Evolutionary conservation across 92 coral and sea anemone genomes (phyloP).

Genomic region (Bergia sp.): DNA sequence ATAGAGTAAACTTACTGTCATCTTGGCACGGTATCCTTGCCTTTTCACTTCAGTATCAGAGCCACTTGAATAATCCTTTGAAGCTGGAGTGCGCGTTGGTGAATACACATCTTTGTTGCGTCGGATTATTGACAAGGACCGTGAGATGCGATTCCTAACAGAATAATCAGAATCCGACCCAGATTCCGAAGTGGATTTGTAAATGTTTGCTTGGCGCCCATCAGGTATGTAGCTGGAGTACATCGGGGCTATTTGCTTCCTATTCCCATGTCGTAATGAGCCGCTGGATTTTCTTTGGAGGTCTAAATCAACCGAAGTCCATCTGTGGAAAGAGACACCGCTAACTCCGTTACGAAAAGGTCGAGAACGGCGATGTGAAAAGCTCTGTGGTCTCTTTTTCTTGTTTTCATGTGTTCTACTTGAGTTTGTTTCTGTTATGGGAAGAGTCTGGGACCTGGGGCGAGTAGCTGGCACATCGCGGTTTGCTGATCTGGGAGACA

Average conservation of each 20-base stretch:
- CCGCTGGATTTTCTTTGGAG: slow-evolving; percentile 15
- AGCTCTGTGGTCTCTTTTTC: slow-evolving; percentile 25
- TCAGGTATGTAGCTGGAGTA: slow-evolving; percentile 5
- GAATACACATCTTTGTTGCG: background rate
- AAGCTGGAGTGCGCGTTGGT: background rate
- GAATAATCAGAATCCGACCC: slow-evolving; percentile 37
- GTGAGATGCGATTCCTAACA: background rate
- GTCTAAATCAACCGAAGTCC: slow-evolving; percentile 42
- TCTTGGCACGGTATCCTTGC: background rate
- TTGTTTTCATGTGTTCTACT: background rate
- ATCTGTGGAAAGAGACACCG: slow-evolving; percentile 34
- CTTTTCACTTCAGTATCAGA: background rate
- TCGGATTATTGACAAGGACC: slow-evolving; percentile 13
- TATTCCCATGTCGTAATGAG: background rate
- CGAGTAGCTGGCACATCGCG: slow-evolving; percentile 43
- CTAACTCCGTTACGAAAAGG: slow-evolving; percentile 1
- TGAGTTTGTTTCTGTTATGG: background rate
- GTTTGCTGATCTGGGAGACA: slow-evolving; percentile 29
- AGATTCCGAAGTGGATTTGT: slow-evolving; percentile 30
- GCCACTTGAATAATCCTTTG: slow-evolving; percentile 19
- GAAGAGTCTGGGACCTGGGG: slow-evolving; percentile 31
- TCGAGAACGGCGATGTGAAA: slow-evolving; percentile 29
- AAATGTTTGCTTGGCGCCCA: background rate
- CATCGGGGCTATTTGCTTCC: background rate
- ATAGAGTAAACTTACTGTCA: background rate